These are phyloP conservation scores for Sitodiplosis mosellana DNA, from an alignment of 1,140 invertebrate species.

Conservation along the genomic window DNA sequence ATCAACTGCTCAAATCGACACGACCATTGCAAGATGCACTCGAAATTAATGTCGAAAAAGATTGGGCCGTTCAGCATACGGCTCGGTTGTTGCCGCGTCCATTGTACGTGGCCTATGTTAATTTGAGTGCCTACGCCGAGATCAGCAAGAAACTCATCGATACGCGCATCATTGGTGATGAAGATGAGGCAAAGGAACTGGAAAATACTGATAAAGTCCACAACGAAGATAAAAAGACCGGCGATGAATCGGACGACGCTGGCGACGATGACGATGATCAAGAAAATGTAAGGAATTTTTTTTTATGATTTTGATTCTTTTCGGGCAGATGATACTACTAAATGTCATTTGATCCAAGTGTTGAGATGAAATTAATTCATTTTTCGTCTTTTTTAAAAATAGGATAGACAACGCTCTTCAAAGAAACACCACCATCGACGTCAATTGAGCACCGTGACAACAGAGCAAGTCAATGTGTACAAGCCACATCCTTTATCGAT, in stretches of 20 bases:
- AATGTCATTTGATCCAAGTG: neutral
- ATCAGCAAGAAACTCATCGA: slow-evolving; percentile 46
- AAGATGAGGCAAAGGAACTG: slow-evolving; percentile 56
- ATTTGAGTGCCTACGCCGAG: slow-evolving; percentile 65
- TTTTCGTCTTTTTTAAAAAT: slow-evolving; percentile 22
- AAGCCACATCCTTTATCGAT: slow-evolving; percentile 56
- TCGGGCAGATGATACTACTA: no score
- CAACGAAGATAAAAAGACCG: slow-evolving; percentile 16
- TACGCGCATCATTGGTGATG: slow-evolving; percentile 47
- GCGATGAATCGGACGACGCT: slow-evolving; percentile 18
- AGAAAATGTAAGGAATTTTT: slow-evolving; percentile 4
- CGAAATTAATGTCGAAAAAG: slow-evolving; percentile 58
- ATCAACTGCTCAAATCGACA: slow-evolving; percentile 55
- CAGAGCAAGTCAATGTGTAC: slow-evolving; percentile 45
- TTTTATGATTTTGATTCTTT: neutral
- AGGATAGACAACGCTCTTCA: slow-evolving; percentile 19
- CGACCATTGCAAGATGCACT: slow-evolving; percentile 81
- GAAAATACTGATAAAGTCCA: slow-evolving; percentile 37
- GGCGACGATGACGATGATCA: slow-evolving; percentile 16
- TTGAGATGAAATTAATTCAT: neutral
- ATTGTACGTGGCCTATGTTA: slow-evolving; percentile 76
- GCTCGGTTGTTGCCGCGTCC: slow-evolving; percentile 61
- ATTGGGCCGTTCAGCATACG: slow-evolving; percentile 50
- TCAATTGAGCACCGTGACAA: slow-evolving; percentile 31
- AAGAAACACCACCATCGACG: slow-evolving; percentile 36